Base-by-base conservation (phyloP, 2,797 vertebrate genomes). In the Artibeus jamaicensis region DNA sequence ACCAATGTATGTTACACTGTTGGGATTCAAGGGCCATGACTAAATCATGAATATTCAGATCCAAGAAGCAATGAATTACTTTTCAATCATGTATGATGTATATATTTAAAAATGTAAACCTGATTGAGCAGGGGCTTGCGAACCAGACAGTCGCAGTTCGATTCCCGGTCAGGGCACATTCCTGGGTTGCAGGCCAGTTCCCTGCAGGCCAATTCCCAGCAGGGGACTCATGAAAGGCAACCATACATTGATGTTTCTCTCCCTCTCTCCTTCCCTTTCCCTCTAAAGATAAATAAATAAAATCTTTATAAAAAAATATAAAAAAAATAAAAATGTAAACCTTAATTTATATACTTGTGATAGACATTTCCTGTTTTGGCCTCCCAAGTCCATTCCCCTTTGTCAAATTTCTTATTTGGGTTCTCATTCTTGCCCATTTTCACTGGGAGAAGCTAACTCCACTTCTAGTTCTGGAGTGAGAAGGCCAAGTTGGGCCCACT, bases 1-100 rank as follows among this genome's bases (percentile, higher is more conserved):
- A 97, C 97, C 91, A 94, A 78, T 92, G 91, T 81, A 82, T 78
- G 92, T 15, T 8, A 78, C 79, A 59, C 62, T 81, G 67, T 50
- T 87, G 91, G 86, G 77, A 91, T 79, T 92, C 90, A 77, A 90
- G 92, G 78, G 95, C 93, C 67, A 37, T 70, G 53, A 71, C 76
- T 83, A 81, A 83, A 85, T 86, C 50, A 84, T 26, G 48, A 34
- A 50, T 95, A 46, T 88, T 48, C 62, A 73, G 67, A 95, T 55
- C 39, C 3, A 62, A 42, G 83, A 89, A 89, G 65, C 79, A 62
- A 77, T n/a, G 73, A 84, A 67, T 59, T 87, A 92, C 87, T 90
- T 91, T 95, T 59, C 91, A 95, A 53, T 65, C 29, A 46, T 0
- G 4, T 62, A 32, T 77, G 32, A 67, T 1, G 62, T 81, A 67